Conservation (phyloP, 2,888 invertebrate genomes). For the Acanthopleura granulata region DNA sequence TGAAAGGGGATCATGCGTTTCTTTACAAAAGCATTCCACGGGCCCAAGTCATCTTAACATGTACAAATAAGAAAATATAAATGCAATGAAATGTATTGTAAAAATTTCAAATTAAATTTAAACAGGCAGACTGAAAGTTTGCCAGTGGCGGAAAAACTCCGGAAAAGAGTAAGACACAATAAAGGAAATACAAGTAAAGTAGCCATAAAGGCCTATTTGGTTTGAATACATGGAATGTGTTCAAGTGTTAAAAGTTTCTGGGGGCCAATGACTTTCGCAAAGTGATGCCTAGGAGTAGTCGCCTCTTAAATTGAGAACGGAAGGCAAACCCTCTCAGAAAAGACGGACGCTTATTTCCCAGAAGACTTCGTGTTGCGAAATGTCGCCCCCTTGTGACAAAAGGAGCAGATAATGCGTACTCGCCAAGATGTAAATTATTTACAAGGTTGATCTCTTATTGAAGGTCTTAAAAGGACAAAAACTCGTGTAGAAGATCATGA, state of each 20-base stretch:
- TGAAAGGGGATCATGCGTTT: no score
- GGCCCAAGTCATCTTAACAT: no score
- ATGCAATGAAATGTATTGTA: no score
- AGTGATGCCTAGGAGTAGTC: not conserved
- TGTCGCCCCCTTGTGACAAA: slow-evolving; percentile 6
- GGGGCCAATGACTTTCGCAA: not conserved
- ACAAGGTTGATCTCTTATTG: slow-evolving; percentile 18
- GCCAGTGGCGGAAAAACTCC: no score
- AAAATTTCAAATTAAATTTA: no score
- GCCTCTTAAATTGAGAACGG: not conserved
- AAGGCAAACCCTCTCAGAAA: slow-evolving; percentile 4
- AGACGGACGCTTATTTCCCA: slow-evolving; percentile 4
- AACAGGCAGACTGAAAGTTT: no score
- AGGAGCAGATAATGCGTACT: slow-evolving; percentile 5
- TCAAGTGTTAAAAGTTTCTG: not conserved
- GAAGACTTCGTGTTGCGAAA: slow-evolving; percentile 12
- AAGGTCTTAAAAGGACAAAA: slow-evolving; percentile 18
- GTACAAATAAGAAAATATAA: no score
- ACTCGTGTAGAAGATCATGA: slow-evolving; percentile 10
- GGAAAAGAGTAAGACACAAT: no score
- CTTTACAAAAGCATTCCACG: no score
- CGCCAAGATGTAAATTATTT: slow-evolving; percentile 8
- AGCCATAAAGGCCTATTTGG: no score
- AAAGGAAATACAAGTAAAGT: no score
- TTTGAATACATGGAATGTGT: no score